Base-by-base conservation (phyloP, 2,113 vertebrate species). In the Pachyramphus minor region DNA sequence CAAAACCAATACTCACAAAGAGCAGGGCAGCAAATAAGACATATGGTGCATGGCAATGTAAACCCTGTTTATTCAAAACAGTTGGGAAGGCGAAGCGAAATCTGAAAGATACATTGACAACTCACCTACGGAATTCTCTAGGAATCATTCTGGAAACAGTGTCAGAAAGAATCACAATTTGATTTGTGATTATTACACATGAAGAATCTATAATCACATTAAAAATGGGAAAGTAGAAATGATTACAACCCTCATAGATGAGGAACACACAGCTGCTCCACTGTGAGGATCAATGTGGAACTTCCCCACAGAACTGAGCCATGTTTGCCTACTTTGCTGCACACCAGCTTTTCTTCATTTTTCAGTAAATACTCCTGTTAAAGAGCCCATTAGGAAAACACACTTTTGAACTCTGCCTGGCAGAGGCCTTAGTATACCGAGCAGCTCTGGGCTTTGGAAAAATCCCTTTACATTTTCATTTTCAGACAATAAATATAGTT, bases 161-260 rank as follows among this genome's bases (percentile, higher is more conserved):
- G 6, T 18, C 35, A 50, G 72, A 35, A 67, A 73, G 14, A 78
- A 82, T 19, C 11, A 35, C 44, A 69, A 60, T 45, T 45, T 44
- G 10, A 25, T 41, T 87, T 76, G 28, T 35, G 4, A 37, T 90
- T 76, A 17, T 52, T 45, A 58, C 25, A 52, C 2, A 21, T 18
- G 15, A 77, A 69, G 21, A 66, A 55, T 37, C 19, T n/a, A 24
- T 49, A 56, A 31, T n/a, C 27, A 62, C 30, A n/a, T 60, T 45
- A 49, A 44, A 37, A 49, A 53, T 14, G 25, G 25, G 45, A 39
- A 74, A 73, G 44, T 28, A 39, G 39, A 64, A 64, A 60, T 73
- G 0, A 22, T 37, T 25, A 18, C 1, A 1, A 2, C 41, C 16
- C 12, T 66, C 35, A 27, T 8, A 45, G 33, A 37, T 30, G 7